phyloP scores from a whole-genome alignment of 2,888 invertebrate genomes.

The Dorcus parallelipipedus region DNA sequence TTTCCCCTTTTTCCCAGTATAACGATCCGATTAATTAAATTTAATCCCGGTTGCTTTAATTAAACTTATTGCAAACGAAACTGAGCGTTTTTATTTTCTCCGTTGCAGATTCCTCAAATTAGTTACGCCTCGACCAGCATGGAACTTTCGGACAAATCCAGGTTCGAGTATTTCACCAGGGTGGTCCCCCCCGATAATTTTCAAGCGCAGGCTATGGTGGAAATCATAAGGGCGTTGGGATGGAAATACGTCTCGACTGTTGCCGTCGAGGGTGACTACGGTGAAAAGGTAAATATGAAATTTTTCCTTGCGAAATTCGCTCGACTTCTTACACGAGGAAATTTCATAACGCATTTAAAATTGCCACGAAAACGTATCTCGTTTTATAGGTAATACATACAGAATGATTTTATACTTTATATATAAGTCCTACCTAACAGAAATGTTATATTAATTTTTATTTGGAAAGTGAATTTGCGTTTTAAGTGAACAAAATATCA shows the following conservation, averaged over 20 bases:
- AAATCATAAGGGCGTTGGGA: conserved; percentile 61
- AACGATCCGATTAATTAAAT: no score
- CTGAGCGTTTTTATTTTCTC: background rate
- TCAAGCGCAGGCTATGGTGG: conserved; percentile 67
- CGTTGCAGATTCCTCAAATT: conserved; percentile 63
- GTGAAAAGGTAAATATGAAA: conserved; percentile 58
- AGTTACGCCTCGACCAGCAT: conserved; percentile 71
- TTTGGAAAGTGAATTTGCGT: no score
- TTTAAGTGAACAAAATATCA: no score
- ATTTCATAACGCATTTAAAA: background rate
- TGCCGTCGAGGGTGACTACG: conserved; percentile 74
- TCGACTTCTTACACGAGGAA: background rate
- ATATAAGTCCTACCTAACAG: no score
- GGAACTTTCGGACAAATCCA: conserved; percentile 65
- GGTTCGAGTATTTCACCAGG: conserved; percentile 67
- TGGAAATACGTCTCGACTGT: conserved; percentile 77
- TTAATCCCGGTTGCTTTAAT: no score
- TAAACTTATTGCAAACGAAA: no score
- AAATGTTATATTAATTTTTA: no score
- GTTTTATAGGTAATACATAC: no score
- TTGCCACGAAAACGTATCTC: no score
- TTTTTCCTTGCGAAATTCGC: background rate
- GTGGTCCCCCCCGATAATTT: conserved; percentile 71
- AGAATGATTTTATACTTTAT: no score
- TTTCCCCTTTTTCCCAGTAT: no score